Evolutionary conservation across 2,888 invertebrate genomes (phyloP), one percentile per base, ranked within the genome.

Genomic region (Odontocolon sp.): DNA sequence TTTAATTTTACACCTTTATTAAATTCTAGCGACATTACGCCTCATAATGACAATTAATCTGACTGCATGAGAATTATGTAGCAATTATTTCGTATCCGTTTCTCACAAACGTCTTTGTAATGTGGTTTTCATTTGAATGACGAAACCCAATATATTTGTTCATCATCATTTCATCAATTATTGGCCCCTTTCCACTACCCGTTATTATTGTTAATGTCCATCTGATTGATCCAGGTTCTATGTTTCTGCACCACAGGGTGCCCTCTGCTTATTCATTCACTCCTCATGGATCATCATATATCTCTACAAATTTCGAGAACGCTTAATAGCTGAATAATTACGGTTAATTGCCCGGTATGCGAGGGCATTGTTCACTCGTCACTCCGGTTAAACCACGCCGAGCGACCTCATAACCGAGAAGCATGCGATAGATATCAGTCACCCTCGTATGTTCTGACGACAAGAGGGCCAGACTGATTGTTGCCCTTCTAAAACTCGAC

Each of bases 281-380:
- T 31, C 38, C 38, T 38, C 11, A 45, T 76, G 71, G 56, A 77
- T 80, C 77, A 77, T 71, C 69, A 28, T 67, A 59, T 61, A 42
- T 45, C 47, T 45, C 71, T 42, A 69, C 74, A 75, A 78, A 67
- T 80, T 78, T 80, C 52, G 56, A 47, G 68, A 74, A 74, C 64
- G 71, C 66, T 74, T 77, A 77, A 80, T 78, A 76, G 78, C 77
- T 72, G 77, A 78, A 80, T 80, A 78, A 80, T 80, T 74, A 77
- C 74, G 74, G 73, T 80, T 77, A 78, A 80, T 77, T 67, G 66
- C 59, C 14, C 50, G 36, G 28, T 40, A 57, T 8, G 31, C 9
- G 33, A 14, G 28, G 54, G 31, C 36, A 72, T 57, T 50, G 64
- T 70, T 52, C 52, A 38, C 21, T 73, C 61, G 57, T 72, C 72